Percentiles rank a stretch among this genome's conserved stretches.
phyloP scores from a whole-genome alignment of 2,113 vertebrate genomes.

The Thymallus thymallus region DNA sequence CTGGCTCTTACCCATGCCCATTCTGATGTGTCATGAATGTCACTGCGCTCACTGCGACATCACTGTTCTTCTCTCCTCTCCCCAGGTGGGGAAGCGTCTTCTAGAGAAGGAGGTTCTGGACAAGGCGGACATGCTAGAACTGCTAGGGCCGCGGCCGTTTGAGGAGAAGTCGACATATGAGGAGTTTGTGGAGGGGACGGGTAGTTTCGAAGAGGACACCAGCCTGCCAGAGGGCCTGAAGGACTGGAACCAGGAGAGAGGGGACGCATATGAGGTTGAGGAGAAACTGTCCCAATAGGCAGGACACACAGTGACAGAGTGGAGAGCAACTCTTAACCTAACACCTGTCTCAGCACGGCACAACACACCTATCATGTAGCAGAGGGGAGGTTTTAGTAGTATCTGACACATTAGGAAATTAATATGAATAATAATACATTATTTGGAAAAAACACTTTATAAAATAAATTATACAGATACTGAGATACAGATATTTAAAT shows the following conservation, averaged over 20 bases:
- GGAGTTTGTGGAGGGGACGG: slow-evolving; percentile 91
- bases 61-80: neutral
- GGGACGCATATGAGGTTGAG: slow-evolving; percentile 62
- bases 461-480: no score
- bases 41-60: neutral
- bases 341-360: neutral
- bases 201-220: slow-evolving; percentile 89
- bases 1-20: no score
- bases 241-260: slow-evolving; percentile 85
- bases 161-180: slow-evolving; percentile 88
- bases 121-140: slow-evolving; percentile 86
- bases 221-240: slow-evolving; percentile 85
- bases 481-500: no score
- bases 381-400: no score
- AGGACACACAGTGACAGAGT: neutral
- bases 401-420: no score
- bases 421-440: no score
- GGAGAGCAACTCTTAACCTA: neutral
- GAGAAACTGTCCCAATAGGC: slow-evolving; percentile 37
- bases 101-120: slow-evolving; percentile 86
- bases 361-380: neutral
- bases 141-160: slow-evolving; percentile 85
- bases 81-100: slow-evolving; percentile 82
- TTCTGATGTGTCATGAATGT: no score
- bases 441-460: no score